Conservation (phyloP, 2,113 vertebrate species). For the Ptychochromis oligacanthus region DNA sequence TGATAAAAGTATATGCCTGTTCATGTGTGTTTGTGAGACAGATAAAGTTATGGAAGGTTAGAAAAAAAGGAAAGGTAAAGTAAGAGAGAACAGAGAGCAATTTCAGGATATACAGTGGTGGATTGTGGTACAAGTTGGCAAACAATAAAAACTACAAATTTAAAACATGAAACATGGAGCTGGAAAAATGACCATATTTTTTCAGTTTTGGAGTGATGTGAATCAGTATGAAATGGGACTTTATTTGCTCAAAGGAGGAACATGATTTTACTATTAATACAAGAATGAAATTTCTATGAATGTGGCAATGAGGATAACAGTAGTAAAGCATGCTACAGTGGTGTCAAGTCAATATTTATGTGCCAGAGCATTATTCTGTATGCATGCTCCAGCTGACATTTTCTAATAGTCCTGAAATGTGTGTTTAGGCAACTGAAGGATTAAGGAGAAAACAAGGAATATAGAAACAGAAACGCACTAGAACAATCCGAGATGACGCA, state of each 20-base stretch:
- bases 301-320: constrained; percentile 46
- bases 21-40: not conserved
- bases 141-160: not conserved
- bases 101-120: not conserved
- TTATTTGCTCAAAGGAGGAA: constrained; percentile 19
- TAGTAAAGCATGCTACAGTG: constrained; percentile 35
- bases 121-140: not conserved
- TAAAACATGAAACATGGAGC: constrained; percentile 12
- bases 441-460: constrained; percentile 18
- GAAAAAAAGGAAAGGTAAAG: not conserved
- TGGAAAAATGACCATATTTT: constrained; percentile 7
- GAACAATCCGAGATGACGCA: constrained; percentile 53
- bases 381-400: constrained; percentile 51
- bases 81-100: not conserved
- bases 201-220: constrained; percentile 12
- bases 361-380: constrained; percentile 8
- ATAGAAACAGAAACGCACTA: constrained; percentile 22
- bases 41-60: not conserved
- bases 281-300: constrained; percentile 49
- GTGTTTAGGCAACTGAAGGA: constrained; percentile 56
- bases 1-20: not conserved
- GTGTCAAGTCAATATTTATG: constrained; percentile 54
- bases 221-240: constrained; percentile 12
- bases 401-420: constrained; percentile 66
- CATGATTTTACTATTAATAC: constrained; percentile 18